Conservation (phyloP, 2,888 invertebrate genomes). For the Lasioglossum lativentre region DNA sequence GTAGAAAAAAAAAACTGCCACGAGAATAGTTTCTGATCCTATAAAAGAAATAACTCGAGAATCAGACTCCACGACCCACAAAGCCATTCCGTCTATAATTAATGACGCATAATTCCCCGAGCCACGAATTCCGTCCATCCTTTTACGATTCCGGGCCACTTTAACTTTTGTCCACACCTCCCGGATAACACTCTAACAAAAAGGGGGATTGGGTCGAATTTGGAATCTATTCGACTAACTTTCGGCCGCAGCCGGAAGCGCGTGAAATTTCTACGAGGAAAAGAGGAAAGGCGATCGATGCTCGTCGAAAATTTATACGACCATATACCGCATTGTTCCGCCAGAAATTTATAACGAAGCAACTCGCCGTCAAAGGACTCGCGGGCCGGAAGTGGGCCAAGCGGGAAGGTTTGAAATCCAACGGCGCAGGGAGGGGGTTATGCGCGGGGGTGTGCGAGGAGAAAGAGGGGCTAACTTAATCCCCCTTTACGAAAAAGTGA, state of each 20-base stretch:
- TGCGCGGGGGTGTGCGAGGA: neutral
- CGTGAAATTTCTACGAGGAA: neutral
- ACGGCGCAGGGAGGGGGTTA: neutral
- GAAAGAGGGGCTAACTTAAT: conserved; percentile 27
- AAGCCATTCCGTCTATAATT: neutral
- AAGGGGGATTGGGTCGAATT: neutral
- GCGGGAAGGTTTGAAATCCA: conserved; percentile 4
- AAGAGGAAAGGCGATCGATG: neutral
- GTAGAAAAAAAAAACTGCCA: neutral
- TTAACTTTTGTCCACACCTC: neutral
- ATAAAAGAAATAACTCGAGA: neutral
- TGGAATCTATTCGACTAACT: neutral
- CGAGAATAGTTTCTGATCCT: neutral
- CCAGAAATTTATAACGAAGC: conserved; percentile 31
- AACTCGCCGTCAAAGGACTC: conserved; percentile 27
- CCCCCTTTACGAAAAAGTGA: conserved; percentile 22
- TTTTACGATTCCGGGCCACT: neutral
- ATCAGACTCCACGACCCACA: neutral
- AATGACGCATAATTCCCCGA: neutral
- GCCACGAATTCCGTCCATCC: neutral
- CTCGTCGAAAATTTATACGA: conserved; percentile 31
- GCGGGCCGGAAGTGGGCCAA: conserved; percentile 16
- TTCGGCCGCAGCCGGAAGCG: neutral
- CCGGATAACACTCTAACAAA: neutral
- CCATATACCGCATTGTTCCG: neutral